Conservation (phyloP, 2,797 vertebrate genomes). For the Poeciliopsis gracilis region DNA sequence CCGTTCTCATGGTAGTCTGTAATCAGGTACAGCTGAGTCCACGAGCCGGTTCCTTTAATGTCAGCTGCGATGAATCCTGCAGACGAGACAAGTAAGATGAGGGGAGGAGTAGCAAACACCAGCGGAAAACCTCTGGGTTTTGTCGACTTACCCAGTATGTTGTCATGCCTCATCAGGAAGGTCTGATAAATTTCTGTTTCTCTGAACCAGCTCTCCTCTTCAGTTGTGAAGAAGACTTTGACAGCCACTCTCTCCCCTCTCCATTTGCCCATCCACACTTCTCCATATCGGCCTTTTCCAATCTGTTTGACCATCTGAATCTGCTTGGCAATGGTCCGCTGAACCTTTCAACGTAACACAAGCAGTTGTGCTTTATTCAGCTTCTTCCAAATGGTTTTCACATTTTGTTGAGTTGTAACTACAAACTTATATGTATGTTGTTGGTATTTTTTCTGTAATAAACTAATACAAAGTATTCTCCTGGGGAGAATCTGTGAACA, state of each 20-base stretch:
- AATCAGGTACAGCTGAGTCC: constrained; percentile 97
- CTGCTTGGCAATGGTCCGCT: constrained; percentile 97
- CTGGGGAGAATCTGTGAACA: neutral
- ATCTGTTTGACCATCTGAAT: constrained; percentile 99
- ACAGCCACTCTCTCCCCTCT: constrained; percentile 94
- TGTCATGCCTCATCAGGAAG: constrained; percentile 97
- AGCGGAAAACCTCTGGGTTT: neutral
- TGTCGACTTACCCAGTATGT: constrained; percentile 89
- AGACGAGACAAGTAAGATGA: constrained; percentile 1
- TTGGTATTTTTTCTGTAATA: neutral
- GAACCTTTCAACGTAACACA: constrained; percentile 81
- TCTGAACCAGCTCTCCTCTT: constrained; percentile 98
- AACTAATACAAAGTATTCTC: neutral
- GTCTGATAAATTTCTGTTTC: constrained; percentile 99
- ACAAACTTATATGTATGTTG: neutral
- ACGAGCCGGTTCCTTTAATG: constrained; percentile 97
- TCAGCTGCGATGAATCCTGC: constrained; percentile 97
- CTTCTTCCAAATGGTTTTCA: neutral
- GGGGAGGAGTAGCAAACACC: neutral
- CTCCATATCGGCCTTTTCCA: constrained; percentile 96
- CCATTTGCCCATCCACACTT: constrained; percentile 99
- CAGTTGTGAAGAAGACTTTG: constrained; percentile 97
- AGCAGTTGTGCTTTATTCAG: neutral
- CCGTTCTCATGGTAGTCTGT: constrained; percentile 97
- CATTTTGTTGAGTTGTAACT: neutral